Evolutionary conservation across 2,888 invertebrate species (phyloP).

Genomic region (Drosophila atripex): DNA sequence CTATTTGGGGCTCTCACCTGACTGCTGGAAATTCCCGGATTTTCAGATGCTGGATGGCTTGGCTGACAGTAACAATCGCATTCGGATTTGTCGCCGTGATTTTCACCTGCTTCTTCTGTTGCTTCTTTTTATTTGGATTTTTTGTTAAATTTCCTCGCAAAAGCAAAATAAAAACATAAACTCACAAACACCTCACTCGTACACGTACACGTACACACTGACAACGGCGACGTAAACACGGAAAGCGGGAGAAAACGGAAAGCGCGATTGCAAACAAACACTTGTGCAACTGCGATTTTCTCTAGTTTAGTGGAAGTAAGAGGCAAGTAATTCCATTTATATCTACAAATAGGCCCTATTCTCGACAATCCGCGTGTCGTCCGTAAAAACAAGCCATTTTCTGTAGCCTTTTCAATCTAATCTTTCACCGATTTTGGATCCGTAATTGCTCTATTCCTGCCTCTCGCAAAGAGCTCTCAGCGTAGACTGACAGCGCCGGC

Average conservation of each 20-base stretch:
- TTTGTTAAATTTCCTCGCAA: slow-evolving; percentile 18
- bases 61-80: slow-evolving; percentile 31
- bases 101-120: slow-evolving; percentile 9
- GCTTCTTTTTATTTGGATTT: slow-evolving; percentile 4
- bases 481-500: no score
- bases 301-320: slow-evolving; percentile 16
- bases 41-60: slow-evolving; percentile 20
- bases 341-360: background rate
- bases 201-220: slow-evolving; percentile 32
- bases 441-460: background rate
- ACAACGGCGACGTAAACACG: slow-evolving; percentile 18
- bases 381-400: background rate
- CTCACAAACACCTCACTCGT: slow-evolving; percentile 57
- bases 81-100: slow-evolving; percentile 11
- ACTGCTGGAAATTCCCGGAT: slow-evolving; percentile 20
- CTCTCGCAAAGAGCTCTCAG: no score
- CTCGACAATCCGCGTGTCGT: background rate
- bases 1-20: slow-evolving; percentile 54
- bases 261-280: slow-evolving; percentile 20
- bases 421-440: background rate
- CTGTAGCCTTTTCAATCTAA: no score
- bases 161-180: slow-evolving; percentile 55
- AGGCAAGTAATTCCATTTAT: slow-evolving; percentile 16
- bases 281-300: slow-evolving; percentile 24
- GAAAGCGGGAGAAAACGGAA: slow-evolving; percentile 24